Evolutionary conservation across 2,888 invertebrate genomes (phyloP), one percentile per base, ranked within the genome.

Genomic region (Graphium colonna): DNA sequence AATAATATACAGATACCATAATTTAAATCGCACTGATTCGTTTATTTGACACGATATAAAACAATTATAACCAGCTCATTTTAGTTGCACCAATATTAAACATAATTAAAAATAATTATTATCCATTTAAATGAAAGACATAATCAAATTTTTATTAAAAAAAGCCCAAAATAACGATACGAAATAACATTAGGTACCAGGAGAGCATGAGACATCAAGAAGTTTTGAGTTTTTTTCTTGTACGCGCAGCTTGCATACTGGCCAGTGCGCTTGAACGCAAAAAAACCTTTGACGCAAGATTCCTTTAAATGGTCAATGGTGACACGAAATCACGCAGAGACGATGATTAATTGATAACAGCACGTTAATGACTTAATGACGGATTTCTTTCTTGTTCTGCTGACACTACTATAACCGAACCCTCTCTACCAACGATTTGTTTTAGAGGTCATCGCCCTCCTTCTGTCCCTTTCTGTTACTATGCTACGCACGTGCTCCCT

Each of bases 371-470:
- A 38, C 44, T 47, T 51, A 55, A 55, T 57, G 21, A 51, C 44
- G 28, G 36, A 41, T 51, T 15, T 12, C 43, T 43, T 38, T 45
- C 58, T 58, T 69, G 58, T 71, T 80, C 67, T 82, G 77, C 78
- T 62, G 67, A 72, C 87, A 57, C 65, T 89, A 82, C 85, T 66
- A 73, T 77, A 83, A 79, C 82, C 82, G 81, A 86, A 86, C 86
- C 88, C 86, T 85, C 82, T 79, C 79, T 80, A 78, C 79, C 75
- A 74, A 73, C 88, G 87, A 87, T 89, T 87, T 87, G 88, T 87
- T 88, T 87, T 82, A 88, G 81, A 84, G 88, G 88, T 88, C 88
- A 75, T 87, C 84, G 84, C 77, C 86, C 86, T 79, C 74, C 59
- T 62, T 64, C 71, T 65, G 56, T 83, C 84, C 66, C 75, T 65